Percentiles rank a stretch among this genome's conserved stretches.
These are phyloP conservation scores for Plestiodon gilberti DNA, from an alignment of 2,113 vertebrate species.

Conservation along the genomic window DNA sequence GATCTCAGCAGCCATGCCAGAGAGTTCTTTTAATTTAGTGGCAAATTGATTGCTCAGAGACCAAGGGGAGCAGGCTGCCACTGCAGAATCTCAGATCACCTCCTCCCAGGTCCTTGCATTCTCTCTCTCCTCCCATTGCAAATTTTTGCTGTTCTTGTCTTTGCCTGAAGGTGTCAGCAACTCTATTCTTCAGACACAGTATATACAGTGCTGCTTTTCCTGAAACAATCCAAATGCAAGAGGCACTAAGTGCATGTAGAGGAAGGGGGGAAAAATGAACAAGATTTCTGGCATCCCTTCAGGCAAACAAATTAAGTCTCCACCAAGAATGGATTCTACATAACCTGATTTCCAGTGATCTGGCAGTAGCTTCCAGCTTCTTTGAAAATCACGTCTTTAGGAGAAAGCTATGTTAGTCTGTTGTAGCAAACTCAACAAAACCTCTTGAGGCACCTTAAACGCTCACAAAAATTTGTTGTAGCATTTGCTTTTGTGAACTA, in stretches of 20 bases:
- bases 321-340: not conserved
- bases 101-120: not conserved
- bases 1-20: not conserved
- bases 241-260: not conserved
- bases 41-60: constrained; percentile 19
- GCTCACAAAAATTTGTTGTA: too few relatives aligned
- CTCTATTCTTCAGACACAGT: not conserved
- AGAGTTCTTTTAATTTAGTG: constrained; percentile 34
- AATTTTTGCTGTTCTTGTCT: constrained; percentile 33
- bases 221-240: constrained; percentile 5
- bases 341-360: not conserved
- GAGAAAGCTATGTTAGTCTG: too few relatives aligned
- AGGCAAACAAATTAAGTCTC: not conserved
- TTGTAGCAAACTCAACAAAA: too few relatives aligned
- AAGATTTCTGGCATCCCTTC: not conserved
- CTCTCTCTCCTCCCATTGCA: not conserved
- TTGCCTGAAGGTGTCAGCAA: constrained; percentile 58
- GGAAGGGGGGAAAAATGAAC: not conserved
- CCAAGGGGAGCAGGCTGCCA: not conserved
- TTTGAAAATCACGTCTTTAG: not conserved
- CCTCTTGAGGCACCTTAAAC: too few relatives aligned
- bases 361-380: not conserved
- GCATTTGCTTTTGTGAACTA: too few relatives aligned
- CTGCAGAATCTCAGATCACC: not conserved
- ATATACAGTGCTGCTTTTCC: not conserved